Evolutionary conservation across 2,113 vertebrate genomes (phyloP), one percentile per base, ranked within the genome.

Genomic region (Dicerorhinus sumatrensis): DNA sequence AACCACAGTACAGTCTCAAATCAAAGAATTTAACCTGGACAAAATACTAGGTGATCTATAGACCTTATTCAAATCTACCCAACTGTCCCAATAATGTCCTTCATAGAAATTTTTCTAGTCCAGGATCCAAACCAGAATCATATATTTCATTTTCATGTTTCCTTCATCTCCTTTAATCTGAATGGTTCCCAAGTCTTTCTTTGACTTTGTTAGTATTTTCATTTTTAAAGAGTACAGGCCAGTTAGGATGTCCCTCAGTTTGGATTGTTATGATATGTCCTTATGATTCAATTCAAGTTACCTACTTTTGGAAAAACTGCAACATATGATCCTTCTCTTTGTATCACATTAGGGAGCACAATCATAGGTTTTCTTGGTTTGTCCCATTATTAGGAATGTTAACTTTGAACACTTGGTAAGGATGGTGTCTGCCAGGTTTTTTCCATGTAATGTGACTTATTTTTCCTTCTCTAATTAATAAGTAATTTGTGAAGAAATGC

Each of bases 51-150:
- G 77, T 36, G 58, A 10, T 25, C 82, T 48, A 11, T 27, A 17
- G 18, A n/a, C 42, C 21, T 51, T 36, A 16, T 27, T 85, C 62
- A 69, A 2, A 69, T 67, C n/a, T 27, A 48, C 46, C 82, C 82
- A 69, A n/a, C 31, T 1, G 0, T 27, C 82, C 46, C 20, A 51
- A 14, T 25, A 25, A 25, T 1, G 63, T 51, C 31, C 31, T n/a
- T 67, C 23, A 23, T 13, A 25, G 29, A 48, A 84, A 23, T 48
- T 9, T n/a, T 48, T 69, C 82, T 51, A 18, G 46, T n/a, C 46
- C 65, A 36, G 21, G 82, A 36, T 13, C 21, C 82, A 69, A 51
- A 69, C 2, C 46, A 67, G 63, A 85, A 16, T 85, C 63, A 17
- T 25, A 27, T 11, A 85, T 25, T 51, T 69, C 82, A 51, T 67